These are phyloP conservation scores for Ochropleura leucogaster DNA, from an alignment of 2,888 invertebrate genomes.

Conservation along the genomic window DNA sequence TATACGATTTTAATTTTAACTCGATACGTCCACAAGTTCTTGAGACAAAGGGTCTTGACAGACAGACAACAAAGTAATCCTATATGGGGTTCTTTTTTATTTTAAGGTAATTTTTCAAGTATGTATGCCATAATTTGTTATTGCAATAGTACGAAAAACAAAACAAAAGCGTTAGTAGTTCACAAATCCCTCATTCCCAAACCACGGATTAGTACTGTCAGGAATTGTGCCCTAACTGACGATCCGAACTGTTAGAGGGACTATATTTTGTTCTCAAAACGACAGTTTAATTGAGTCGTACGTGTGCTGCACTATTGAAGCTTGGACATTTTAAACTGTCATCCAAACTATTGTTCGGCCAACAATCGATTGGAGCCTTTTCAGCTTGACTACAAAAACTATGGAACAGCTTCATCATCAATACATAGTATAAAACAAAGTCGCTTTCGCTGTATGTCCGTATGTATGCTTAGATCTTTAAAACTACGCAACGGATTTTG, in stretches of 20 bases:
- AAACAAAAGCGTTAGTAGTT: not conserved
- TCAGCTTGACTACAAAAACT: slow-evolving; percentile 16
- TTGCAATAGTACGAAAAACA: not conserved
- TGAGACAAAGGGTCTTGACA: no score
- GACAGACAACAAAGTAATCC: no score
- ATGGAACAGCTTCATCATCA: slow-evolving; percentile 26
- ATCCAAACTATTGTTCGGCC: slow-evolving; percentile 52
- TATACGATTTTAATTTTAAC: no score
- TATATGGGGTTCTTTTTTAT: no score
- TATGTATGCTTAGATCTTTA: no score
- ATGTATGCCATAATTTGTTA: no score
- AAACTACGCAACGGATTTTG: no score
- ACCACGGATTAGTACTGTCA: slow-evolving; percentile 49
- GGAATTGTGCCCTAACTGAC: slow-evolving; percentile 31
- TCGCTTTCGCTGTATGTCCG: no score
- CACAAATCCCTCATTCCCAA: slow-evolving; percentile 18
- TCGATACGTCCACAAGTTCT: no score
- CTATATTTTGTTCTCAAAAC: slow-evolving; percentile 49
- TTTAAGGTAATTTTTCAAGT: no score
- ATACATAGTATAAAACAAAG: no score
- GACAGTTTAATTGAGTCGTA: slow-evolving; percentile 55
- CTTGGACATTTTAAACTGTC: slow-evolving; percentile 50
- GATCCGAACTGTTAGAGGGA: slow-evolving; percentile 36
- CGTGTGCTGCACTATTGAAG: slow-evolving; percentile 46
- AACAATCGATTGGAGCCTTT: slow-evolving; percentile 44